Evolutionary conservation across 2,797 vertebrate species (phyloP), one percentile per base, ranked within the genome.

Genomic region (Neopelma chrysocephalum): DNA sequence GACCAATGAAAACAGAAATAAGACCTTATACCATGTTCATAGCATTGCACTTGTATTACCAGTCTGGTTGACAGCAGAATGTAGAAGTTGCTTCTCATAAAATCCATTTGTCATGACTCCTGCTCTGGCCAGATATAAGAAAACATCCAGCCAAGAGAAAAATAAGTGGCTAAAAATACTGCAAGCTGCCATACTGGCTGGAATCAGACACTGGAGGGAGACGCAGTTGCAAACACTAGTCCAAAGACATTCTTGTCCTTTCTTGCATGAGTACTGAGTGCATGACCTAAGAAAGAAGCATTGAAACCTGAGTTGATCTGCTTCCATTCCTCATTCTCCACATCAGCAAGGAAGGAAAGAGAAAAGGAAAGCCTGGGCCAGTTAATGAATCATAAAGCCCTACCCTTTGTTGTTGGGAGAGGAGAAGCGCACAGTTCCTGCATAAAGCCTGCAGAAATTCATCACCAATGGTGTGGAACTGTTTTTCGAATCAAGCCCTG

Each of bases 381-480:
- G 54, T 86, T 79, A 96, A 89, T 87, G 93, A 96, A 89, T 96
- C 89, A 96, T 85, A 96, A 95, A 92, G 19, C 38, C 65, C 82
- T 80, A 73, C 26, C 66, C 71, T 94, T 96, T 53, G 56, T 65
- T 69, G 45, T 54, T 79, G 56, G 43, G 27, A 48, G 56, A 93
- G 43, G 45, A 95, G 56, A 87, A 89, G n/a, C 6, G 3, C 2
- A 6, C 43, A 73, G 66, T 81, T 90, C 90, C 93, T 83, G 34
- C 86, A 65, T 16, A 97, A 97, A 97, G 89, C 96, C 94, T 96
- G 68, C 76, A 97, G 96, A 97, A 97, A 97, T 96, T 69, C 58
- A 97, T 84, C 90, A 82, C 84, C 97, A 97, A 68, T 97, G 94
- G 84, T 66, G 93, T 96, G 94, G 94, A 98, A 97, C 96, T 71